Conservation (phyloP, 2,797 vertebrate genomes). For the Melanotaenia parkinsoni region DNA sequence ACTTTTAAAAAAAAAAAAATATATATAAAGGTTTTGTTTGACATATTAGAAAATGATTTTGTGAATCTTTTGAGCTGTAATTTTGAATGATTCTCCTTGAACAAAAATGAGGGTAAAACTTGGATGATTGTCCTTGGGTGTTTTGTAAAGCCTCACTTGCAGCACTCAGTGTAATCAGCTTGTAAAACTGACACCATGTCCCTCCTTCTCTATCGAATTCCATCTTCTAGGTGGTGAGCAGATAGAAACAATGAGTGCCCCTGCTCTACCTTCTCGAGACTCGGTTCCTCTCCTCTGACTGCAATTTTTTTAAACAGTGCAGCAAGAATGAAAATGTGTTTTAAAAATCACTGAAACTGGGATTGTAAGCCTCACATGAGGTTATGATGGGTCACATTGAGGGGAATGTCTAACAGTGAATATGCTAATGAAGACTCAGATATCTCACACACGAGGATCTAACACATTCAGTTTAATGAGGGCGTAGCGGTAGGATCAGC, state of each 20-base stretch:
- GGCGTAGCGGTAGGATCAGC: conserved; percentile 27
- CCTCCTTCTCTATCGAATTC: conserved; percentile 29
- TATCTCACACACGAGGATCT: conserved; percentile 9
- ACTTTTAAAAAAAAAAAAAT: not conserved
- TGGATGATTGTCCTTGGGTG: conserved; percentile 38
- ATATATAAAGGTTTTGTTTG: not conserved
- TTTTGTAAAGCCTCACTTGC: conserved; percentile 18
- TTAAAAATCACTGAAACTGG: conserved; percentile 27
- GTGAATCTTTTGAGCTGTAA: conserved; percentile 7
- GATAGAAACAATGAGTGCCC: conserved; percentile 23
- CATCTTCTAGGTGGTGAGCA: conserved; percentile 40
- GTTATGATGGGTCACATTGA: conserved; percentile 41
- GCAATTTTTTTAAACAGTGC: conserved; percentile 52
- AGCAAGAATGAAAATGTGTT: conserved; percentile 15
- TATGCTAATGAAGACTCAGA: conserved; percentile 27
- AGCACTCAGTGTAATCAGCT: conserved; percentile 44
- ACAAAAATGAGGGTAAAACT: conserved; percentile 18
- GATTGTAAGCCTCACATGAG: conserved; percentile 24
- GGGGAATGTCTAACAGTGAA: conserved; percentile 27
- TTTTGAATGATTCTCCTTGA: conserved; percentile 1
- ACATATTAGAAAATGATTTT: conserved; percentile 1
- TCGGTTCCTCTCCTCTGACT: conserved; percentile 22
- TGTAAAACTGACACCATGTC: conserved; percentile 39
- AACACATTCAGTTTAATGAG: conserved; percentile 48
- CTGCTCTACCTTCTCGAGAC: not conserved